Conservation (phyloP, 2,888 invertebrate genomes). For the Lacanobia wlatinum region DNA sequence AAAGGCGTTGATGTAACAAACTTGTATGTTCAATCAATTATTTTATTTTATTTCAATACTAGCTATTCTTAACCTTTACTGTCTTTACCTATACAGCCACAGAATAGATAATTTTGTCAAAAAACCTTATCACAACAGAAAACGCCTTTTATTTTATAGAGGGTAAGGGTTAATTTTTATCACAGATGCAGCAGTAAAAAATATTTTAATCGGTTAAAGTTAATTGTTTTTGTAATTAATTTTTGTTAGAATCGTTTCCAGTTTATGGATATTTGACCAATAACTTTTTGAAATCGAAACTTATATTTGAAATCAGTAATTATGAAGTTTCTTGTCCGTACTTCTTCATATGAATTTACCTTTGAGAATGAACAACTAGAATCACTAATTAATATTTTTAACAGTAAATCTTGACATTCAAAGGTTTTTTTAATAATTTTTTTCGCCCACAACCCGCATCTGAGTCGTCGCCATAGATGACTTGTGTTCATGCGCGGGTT, state of each 20-base stretch:
- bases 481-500: too few relatives aligned
- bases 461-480: too few relatives aligned
- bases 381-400: too few relatives aligned
- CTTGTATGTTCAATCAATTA: background rate
- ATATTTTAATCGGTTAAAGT: conserved; percentile 35
- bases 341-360: too few relatives aligned
- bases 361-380: too few relatives aligned
- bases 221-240: conserved; percentile 42
- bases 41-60: background rate
- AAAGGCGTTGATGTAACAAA: background rate
- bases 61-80: background rate
- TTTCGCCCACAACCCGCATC: too few relatives aligned
- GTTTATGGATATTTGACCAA: background rate
- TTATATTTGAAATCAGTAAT: too few relatives aligned
- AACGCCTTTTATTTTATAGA: background rate
- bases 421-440: too few relatives aligned
- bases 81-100: too few relatives aligned
- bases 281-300: conserved; percentile 17
- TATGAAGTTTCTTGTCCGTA: too few relatives aligned
- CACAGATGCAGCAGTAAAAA: background rate
- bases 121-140: background rate
- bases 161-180: background rate
- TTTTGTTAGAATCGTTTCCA: conserved; percentile 6
- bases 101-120: background rate
- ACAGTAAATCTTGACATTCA: too few relatives aligned